Conservation (phyloP, 2,888 invertebrate genomes). For the Eupithecia centaureata region DNA sequence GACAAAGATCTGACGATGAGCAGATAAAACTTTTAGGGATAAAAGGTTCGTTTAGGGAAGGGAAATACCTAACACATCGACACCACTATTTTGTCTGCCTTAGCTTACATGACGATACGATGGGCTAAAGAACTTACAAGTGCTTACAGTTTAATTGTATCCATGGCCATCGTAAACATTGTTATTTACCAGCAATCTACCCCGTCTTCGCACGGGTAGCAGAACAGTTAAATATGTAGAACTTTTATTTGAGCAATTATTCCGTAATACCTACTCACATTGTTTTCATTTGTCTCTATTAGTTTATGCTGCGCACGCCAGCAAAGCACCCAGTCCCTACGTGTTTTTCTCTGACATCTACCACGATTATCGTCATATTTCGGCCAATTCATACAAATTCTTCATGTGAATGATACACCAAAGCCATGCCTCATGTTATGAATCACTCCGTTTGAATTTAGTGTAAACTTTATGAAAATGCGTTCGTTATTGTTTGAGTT, state of each 20-base stretch:
- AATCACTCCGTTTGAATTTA: neutral
- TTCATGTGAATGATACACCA: neutral
- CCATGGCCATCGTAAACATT: neutral
- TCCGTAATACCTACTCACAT: neutral
- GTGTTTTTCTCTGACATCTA: neutral
- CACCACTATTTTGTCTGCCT: neutral
- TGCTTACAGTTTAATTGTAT: neutral
- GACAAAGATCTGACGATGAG: neutral
- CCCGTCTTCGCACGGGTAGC: neutral
- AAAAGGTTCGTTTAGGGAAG: neutral
- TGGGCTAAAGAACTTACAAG: too few relatives aligned
- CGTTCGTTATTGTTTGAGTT: neutral
- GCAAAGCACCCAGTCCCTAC: neutral
- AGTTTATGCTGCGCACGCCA: neutral
- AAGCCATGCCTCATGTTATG: neutral
- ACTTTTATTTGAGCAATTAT: neutral
- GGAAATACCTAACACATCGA: neutral
- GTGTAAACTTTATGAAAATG: neutral
- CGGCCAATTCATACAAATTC: neutral
- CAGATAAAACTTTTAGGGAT: neutral
- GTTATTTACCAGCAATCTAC: neutral
- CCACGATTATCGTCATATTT: neutral
- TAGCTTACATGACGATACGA: too few relatives aligned
- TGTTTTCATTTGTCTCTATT: neutral
- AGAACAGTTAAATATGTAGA: neutral